A percentile compares a stretch with the other conserved stretches of the same genome.
Evolutionary conservation across 2,888 invertebrate species (phyloP).

Genomic region (Diarsia rubi): DNA sequence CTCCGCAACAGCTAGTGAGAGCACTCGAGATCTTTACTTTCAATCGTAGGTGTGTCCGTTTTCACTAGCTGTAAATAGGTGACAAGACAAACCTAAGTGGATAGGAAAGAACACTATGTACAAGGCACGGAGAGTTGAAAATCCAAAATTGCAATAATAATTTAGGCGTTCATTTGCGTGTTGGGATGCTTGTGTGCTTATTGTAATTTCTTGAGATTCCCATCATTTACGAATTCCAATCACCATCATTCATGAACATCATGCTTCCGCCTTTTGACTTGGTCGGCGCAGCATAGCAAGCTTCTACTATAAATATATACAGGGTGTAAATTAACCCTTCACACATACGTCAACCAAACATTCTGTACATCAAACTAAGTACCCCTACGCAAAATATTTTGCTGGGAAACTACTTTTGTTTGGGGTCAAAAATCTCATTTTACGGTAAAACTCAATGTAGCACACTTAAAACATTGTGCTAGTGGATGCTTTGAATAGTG

Average conservation of each 20-base stretch:
- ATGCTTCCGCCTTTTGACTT: not conserved
- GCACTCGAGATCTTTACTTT: not conserved
- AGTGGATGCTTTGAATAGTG: too few relatives aligned
- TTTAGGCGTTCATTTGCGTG: not conserved
- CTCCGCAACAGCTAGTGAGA: not conserved
- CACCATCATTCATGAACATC: not conserved
- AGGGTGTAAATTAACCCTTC: too few relatives aligned
- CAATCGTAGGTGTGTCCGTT: not conserved
- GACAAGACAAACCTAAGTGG: too few relatives aligned
- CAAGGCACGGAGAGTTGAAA: not conserved
- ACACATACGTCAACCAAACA: too few relatives aligned
- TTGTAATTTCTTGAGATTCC: not conserved
- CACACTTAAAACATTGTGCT: too few relatives aligned
- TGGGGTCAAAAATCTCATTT: too few relatives aligned
- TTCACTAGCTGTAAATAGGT: not conserved
- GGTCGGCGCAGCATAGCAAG: too few relatives aligned
- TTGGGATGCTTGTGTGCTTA: not conserved
- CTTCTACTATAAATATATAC: too few relatives aligned
- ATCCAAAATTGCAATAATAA: not conserved
- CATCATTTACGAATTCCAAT: not conserved
- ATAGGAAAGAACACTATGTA: not conserved
- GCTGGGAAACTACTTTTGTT: too few relatives aligned
- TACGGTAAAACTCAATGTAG: too few relatives aligned
- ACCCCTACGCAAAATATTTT: too few relatives aligned
- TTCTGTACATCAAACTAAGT: too few relatives aligned